Percentiles rank a stretch among this genome's conserved stretches.
Evolutionary conservation across 1,140 invertebrate species (phyloP).

Genomic region (Gonioctena quinquepunctata): DNA sequence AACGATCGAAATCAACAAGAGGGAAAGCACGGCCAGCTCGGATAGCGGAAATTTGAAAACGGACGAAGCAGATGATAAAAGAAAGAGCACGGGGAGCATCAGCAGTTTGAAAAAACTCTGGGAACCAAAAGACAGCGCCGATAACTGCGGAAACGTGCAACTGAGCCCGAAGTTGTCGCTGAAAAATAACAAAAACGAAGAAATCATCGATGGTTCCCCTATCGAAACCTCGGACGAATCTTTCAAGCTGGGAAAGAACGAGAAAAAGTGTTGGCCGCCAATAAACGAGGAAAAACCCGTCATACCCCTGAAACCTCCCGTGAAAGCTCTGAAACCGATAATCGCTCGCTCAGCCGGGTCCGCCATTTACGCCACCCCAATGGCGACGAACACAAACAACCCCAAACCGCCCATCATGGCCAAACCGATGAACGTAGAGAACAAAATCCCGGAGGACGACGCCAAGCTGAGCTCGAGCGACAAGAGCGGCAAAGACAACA

Average conservation of each 20-base stretch:
- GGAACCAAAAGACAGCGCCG: constrained; percentile 72
- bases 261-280: constrained; percentile 64
- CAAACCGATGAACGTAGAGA: constrained; percentile 62
- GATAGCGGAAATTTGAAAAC: constrained; percentile 53
- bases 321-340: constrained; percentile 62
- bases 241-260: constrained; percentile 57
- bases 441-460: constrained; percentile 56
- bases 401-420: constrained; percentile 61
- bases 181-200: constrained; percentile 55
- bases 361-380: constrained; percentile 70
- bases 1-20: constrained; percentile 34
- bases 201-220: constrained; percentile 42
- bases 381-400: constrained; percentile 49
- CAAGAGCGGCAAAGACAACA: constrained; percentile 63
- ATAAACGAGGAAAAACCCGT: constrained; percentile 68
- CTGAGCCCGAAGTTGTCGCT: constrained; percentile 67
- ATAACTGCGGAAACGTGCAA: constrained; percentile 52
- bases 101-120: constrained; percentile 90
- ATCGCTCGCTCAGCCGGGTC: constrained; percentile 49
- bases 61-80: constrained; percentile 79
- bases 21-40: constrained; percentile 54
- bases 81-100: constrained; percentile 90
- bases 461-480: constrained; percentile 55
- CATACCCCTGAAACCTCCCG: constrained; percentile 70
- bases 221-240: constrained; percentile 48